phyloP scores from a whole-genome alignment of 2,888 invertebrate species.

The Heteromurus nitidus region DNA sequence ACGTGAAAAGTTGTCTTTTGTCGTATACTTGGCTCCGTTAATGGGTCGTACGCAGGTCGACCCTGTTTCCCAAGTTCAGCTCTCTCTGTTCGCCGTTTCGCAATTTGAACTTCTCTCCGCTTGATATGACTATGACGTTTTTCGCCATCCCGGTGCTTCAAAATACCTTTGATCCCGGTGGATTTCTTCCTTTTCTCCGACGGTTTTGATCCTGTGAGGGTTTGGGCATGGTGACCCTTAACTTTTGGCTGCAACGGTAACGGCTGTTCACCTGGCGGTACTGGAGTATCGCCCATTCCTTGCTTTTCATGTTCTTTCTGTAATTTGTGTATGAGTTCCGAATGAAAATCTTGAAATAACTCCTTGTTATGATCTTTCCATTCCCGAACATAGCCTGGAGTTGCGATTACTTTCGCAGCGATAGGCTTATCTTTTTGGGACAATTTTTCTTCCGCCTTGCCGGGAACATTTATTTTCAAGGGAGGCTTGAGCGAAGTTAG shows the following conservation, averaged over 20 bases:
- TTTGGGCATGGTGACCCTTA: background rate
- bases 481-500: too few species aligned
- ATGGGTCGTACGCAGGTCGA: slow-evolving; percentile 26
- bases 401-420: slow-evolving; percentile 7
- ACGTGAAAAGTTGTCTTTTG: slow-evolving; percentile 20
- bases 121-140: background rate
- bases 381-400: background rate
- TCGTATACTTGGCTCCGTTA: background rate
- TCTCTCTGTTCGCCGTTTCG: slow-evolving; percentile 1
- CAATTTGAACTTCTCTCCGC: background rate
- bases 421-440: background rate
- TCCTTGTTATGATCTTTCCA: background rate
- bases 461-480: too few species aligned
- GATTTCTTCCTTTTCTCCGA: background rate
- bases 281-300: background rate
- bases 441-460: too few species aligned
- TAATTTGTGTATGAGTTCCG: slow-evolving; percentile 16
- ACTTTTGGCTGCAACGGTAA: too few species aligned
- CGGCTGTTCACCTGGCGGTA: background rate
- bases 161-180: slow-evolving; percentile 10
- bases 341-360: background rate
- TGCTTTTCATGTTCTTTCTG: background rate
- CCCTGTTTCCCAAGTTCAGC: slow-evolving; percentile 4
- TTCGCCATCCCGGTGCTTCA: background rate
- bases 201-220: too few species aligned